Conservation (phyloP, 2,888 invertebrate genomes). For the Pollenia amentaria region DNA sequence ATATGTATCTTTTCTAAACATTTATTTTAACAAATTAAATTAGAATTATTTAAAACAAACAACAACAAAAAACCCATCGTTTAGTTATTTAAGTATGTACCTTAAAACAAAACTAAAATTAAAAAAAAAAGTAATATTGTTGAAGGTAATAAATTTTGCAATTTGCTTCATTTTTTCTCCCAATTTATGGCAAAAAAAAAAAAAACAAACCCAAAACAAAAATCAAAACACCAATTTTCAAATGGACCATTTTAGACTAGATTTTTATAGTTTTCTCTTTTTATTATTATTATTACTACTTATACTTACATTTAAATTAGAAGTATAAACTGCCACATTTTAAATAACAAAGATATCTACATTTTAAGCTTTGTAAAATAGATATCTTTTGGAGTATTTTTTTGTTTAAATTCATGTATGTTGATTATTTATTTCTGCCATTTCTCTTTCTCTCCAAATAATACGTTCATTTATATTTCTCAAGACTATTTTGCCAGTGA, state of each 20-base stretch:
- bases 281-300: slow-evolving; percentile 6
- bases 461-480: no score
- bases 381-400: not conserved
- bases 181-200: slow-evolving; percentile 15
- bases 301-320: slow-evolving; percentile 28
- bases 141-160: slow-evolving; percentile 13
- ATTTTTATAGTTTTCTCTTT: slow-evolving; percentile 35
- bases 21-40: slow-evolving; percentile 31
- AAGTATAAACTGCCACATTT: slow-evolving; percentile 59
- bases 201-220: slow-evolving; percentile 3
- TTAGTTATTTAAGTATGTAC: slow-evolving; percentile 73
- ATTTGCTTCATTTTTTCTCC: slow-evolving; percentile 14
- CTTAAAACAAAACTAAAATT: slow-evolving; percentile 38
- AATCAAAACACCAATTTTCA: slow-evolving; percentile 63
- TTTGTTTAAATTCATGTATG: not conserved
- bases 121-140: not conserved
- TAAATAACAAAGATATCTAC: slow-evolving; percentile 7
- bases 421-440: no score
- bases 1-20: not conserved
- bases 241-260: slow-evolving; percentile 62
- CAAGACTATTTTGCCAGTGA: no score
- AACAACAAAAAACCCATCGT: slow-evolving; percentile 60
- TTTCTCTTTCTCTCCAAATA: no score
- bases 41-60: not conserved
- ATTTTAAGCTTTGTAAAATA: slow-evolving; percentile 20